A percentile compares a stretch with the other conserved stretches of the same genome.
Conservation (phyloP, 92 coral and sea anemone genomes). For the Bergia puertoricense region DNA sequence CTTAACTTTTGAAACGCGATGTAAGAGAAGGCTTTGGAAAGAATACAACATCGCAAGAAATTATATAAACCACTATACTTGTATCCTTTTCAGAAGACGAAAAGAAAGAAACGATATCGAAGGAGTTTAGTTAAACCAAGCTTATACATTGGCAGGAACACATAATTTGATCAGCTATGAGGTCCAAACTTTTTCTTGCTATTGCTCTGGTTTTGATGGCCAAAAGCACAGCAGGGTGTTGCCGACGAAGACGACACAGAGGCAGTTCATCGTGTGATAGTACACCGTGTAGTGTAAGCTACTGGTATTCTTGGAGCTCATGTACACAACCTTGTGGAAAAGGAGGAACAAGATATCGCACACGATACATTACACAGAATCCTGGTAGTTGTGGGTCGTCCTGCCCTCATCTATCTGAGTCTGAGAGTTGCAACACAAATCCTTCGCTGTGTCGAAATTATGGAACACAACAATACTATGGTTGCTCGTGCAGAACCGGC, state of each 20-base stretch:
- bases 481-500: not conserved
- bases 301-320: not conserved
- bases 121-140: too few species aligned
- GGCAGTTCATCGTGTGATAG: not conserved
- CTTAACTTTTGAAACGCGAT: too few species aligned
- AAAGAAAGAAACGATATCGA: too few species aligned
- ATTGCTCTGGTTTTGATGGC: not conserved
- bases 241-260: not conserved
- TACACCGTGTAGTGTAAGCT: not conserved
- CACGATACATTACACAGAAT: not conserved
- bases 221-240: not conserved
- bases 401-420: not conserved
- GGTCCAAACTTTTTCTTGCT: too few species aligned
- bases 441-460: not conserved
- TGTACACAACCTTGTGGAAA: not conserved
- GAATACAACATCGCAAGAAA: too few species aligned
- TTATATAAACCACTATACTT: too few species aligned
- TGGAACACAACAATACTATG: not conserved
- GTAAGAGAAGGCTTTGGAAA: too few species aligned
- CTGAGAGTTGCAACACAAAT: not conserved
- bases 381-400: not conserved
- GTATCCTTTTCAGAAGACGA: too few species aligned
- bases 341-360: not conserved
- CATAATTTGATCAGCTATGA: too few species aligned
- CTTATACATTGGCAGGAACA: too few species aligned